Evolutionary conservation across 2,113 vertebrate species (phyloP).

Genomic region (Strix aluco): DNA sequence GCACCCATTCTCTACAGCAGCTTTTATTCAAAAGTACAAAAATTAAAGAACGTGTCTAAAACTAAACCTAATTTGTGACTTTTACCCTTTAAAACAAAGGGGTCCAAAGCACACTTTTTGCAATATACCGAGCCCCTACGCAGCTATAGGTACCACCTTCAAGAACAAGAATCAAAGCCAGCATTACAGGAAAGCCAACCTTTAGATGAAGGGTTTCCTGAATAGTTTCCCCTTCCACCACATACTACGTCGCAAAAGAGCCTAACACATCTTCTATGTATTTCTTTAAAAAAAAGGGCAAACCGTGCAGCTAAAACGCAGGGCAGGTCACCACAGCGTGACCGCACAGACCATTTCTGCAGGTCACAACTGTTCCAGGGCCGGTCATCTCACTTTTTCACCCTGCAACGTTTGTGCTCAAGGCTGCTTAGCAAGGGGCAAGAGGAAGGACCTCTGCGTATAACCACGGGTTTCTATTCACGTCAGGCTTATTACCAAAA

Average conservation of each 20-base stretch:
- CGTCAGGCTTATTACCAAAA: neutral
- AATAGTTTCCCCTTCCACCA: neutral
- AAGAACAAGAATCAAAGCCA: neutral
- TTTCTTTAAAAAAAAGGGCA: neutral
- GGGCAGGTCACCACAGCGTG: neutral
- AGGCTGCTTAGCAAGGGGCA: neutral
- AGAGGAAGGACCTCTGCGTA: neutral
- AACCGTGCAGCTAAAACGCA: neutral
- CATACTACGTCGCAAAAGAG: neutral
- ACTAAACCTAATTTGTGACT: accelerated
- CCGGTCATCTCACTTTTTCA: neutral
- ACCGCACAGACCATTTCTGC: neutral
- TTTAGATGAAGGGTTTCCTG: neutral
- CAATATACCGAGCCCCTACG: accelerated
- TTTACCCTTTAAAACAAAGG: neutral
- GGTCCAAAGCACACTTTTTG: neutral
- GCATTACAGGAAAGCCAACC: neutral
- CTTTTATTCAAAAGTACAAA: accelerated
- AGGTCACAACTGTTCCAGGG: accelerated
- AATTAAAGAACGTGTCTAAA: accelerated
- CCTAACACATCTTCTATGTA: accelerated
- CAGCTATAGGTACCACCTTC: accelerated
- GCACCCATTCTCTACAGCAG: neutral
- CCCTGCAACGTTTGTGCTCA: accelerated
- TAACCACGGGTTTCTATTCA: accelerated